phyloP scores from a whole-genome alignment of 2,113 vertebrate species.

The Passer montanus region DNA sequence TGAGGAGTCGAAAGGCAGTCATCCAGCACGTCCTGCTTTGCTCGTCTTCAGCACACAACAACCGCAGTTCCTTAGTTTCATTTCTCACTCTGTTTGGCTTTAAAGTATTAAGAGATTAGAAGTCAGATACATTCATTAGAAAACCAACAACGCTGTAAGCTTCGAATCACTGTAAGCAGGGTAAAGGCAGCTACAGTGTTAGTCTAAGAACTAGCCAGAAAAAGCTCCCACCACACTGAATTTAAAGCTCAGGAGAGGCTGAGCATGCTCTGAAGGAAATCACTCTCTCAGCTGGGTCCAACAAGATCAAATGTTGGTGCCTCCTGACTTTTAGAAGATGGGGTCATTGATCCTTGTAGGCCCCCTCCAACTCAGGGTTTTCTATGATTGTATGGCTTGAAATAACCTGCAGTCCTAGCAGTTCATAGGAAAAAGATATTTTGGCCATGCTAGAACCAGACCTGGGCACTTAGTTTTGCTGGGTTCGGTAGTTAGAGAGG shows the following conservation, averaged over 20 bases:
- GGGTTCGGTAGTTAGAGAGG: neutral
- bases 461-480: neutral
- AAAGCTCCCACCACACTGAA: neutral
- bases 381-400: neutral
- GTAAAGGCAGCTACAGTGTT: neutral
- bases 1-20: conserved; percentile 93
- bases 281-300: neutral
- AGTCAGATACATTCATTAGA: neutral
- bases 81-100: conserved; percentile 89
- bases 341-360: neutral
- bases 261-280: neutral
- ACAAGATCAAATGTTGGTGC: neutral
- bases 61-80: conserved; percentile 88
- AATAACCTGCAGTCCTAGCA: neutral
- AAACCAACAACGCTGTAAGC: neutral
- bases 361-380: neutral
- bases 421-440: neutral
- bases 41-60: conserved; percentile 95
- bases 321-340: neutral
- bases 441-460: neutral
- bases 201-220: neutral
- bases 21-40: conserved; percentile 93
- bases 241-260: neutral
- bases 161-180: neutral
- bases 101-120: neutral